A percentile compares a stretch with the other conserved stretches of the same genome.
phyloP scores from a whole-genome alignment of 2,888 invertebrate genomes.

The Gari tellinella region DNA sequence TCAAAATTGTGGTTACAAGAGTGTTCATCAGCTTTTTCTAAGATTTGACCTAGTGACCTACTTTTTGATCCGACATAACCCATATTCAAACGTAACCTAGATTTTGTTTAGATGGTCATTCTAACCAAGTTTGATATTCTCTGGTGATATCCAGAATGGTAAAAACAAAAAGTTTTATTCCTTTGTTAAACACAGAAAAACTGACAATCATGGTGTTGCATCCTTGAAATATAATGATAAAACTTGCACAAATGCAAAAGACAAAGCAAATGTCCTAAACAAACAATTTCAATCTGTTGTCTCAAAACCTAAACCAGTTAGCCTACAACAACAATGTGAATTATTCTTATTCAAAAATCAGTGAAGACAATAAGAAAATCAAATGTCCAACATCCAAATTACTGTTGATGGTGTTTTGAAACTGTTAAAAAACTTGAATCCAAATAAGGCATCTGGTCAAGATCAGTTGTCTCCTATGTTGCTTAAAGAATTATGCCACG shows the following conservation, averaged over 20 bases:
- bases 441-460: constrained; percentile 21
- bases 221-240: constrained; percentile 12
- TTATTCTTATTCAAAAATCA: constrained; percentile 1
- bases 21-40: no score
- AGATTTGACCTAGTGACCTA: no score
- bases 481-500: constrained; percentile 5
- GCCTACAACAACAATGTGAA: constrained; percentile 12
- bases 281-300: constrained; percentile 13
- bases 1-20: no score
- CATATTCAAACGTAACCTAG: no score
- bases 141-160: constrained; percentile 3
- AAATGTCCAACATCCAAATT: constrained; percentile 5
- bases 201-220: constrained; percentile 8
- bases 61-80: no score
- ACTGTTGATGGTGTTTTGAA: constrained; percentile 6
- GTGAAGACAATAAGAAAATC: background rate
- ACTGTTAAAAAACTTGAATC: constrained; percentile 22
- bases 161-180: constrained; percentile 9
- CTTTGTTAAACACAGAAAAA: constrained; percentile 8
- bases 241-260: constrained; percentile 4
- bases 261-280: constrained; percentile 7
- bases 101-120: no score
- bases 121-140: constrained; percentile 6
- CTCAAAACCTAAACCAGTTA: constrained; percentile 3
- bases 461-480: constrained; percentile 8